phyloP scores from a whole-genome alignment of 2,888 invertebrate genomes.

The Hedya salicella region DNA sequence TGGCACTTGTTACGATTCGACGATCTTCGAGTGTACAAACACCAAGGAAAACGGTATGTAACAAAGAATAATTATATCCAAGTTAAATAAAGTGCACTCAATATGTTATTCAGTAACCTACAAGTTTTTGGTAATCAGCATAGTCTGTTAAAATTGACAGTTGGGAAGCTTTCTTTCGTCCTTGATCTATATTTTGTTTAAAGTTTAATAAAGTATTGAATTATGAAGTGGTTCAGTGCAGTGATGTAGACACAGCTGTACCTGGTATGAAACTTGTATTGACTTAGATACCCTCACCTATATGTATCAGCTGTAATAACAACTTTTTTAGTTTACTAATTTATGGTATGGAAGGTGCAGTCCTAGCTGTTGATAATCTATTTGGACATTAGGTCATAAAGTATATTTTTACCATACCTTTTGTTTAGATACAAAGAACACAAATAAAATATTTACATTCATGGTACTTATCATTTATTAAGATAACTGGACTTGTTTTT shows the following conservation, averaged over 20 bases:
- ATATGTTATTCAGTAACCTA: conserved; percentile 36
- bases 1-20: conserved; percentile 83
- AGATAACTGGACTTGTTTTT: too few relatives aligned
- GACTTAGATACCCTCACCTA: background rate
- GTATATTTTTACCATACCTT: too few relatives aligned
- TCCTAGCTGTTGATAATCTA: too few relatives aligned
- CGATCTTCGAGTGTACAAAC: conserved; percentile 83
- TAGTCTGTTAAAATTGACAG: conserved; percentile 45
- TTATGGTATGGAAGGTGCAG: too few relatives aligned
- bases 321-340: too few relatives aligned
- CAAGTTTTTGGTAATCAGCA: conserved; percentile 21
- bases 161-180: conserved; percentile 47
- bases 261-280: background rate
- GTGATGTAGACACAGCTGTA: conserved; percentile 24
- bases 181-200: conserved; percentile 40
- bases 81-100: conserved; percentile 17
- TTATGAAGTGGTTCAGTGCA: background rate
- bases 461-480: too few relatives aligned
- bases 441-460: too few relatives aligned
- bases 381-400: too few relatives aligned
- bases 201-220: conserved; percentile 1
- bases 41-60: conserved; percentile 81
- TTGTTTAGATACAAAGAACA: too few relatives aligned
- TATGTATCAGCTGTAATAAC: conserved; percentile 1
- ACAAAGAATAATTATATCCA: conserved; percentile 49